Percentiles rank a stretch among this genome's conserved stretches.
Conservation (phyloP, 2,888 invertebrate genomes). For the Andrena hattorfiana region DNA sequence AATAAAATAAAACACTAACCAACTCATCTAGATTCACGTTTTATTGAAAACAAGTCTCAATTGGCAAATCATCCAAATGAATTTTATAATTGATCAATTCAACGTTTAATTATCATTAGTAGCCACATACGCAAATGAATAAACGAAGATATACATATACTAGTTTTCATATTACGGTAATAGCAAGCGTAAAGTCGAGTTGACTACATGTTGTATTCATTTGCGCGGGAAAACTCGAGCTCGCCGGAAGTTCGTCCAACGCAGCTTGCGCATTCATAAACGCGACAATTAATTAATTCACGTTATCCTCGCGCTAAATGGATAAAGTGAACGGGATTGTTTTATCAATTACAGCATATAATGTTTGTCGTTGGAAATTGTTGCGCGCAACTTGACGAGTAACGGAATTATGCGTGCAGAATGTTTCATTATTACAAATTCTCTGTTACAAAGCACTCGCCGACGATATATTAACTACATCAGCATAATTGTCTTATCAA, state of each 20-base stretch:
- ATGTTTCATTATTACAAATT: too few species aligned
- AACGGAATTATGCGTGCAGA: too few species aligned
- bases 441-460: too few species aligned
- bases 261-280: constrained; percentile 7
- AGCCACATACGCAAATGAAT: not conserved
- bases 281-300: constrained; percentile 34
- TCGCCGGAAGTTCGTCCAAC: not conserved
- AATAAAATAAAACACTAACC: not conserved
- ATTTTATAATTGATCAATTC: not conserved
- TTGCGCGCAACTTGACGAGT: not conserved
- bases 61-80: not conserved
- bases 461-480: too few species aligned
- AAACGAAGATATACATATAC: not conserved
- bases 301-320: constrained; percentile 15
- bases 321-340: constrained; percentile 8
- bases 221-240: not conserved
- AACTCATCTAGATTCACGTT: not conserved
- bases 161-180: not conserved
- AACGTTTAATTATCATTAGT: not conserved
- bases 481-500: too few species aligned
- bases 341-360: not conserved
- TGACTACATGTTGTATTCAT: not conserved
- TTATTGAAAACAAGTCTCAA: not conserved
- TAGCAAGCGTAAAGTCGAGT: not conserved
- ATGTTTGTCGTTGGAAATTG: constrained; percentile 13